A percentile compares a stretch with the other conserved stretches of the same genome.
Evolutionary conservation across 2,797 vertebrate genomes (phyloP).

Genomic region (Galaxias olidus): DNA sequence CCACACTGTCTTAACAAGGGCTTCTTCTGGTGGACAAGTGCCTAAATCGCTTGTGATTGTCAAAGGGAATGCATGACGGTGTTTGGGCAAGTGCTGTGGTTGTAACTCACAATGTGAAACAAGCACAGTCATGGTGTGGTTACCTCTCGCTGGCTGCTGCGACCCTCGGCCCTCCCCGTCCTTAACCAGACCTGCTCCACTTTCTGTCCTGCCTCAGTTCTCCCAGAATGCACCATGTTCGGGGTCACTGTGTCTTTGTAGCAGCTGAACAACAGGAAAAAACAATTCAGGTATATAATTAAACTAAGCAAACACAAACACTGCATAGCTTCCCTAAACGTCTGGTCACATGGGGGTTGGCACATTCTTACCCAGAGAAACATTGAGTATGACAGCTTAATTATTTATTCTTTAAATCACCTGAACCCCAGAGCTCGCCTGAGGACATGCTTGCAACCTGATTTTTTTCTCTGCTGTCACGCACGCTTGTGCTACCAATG

Average conservation of each 20-base stretch:
- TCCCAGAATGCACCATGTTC: constrained; percentile 10
- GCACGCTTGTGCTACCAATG: background rate
- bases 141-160: constrained; percentile 51
- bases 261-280: constrained; percentile 25
- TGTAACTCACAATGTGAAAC: background rate
- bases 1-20: too few relatives aligned
- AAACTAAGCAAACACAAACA: constrained; percentile 7
- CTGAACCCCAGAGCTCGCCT: constrained; percentile 8
- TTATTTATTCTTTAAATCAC: constrained; percentile 15
- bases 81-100: background rate
- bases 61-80: background rate
- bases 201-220: constrained; percentile 10
- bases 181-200: constrained; percentile 15
- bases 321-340: background rate
- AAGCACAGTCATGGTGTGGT: background rate
- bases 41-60: background rate
- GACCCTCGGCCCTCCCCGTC: constrained; percentile 45
- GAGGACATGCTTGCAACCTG: background rate
- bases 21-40: too few relatives aligned
- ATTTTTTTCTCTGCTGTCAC: constrained; percentile 1
- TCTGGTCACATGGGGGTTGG: constrained; percentile 23
- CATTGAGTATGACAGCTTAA: constrained; percentile 21
- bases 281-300: constrained; percentile 9
- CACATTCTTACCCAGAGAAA: constrained; percentile 22
- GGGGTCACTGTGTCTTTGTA: constrained; percentile 22